A percentile compares a stretch with the other conserved stretches of the same genome.
Evolutionary conservation across 2,888 invertebrate species (phyloP).

Genomic region (Alloscopus bannaensis): DNA sequence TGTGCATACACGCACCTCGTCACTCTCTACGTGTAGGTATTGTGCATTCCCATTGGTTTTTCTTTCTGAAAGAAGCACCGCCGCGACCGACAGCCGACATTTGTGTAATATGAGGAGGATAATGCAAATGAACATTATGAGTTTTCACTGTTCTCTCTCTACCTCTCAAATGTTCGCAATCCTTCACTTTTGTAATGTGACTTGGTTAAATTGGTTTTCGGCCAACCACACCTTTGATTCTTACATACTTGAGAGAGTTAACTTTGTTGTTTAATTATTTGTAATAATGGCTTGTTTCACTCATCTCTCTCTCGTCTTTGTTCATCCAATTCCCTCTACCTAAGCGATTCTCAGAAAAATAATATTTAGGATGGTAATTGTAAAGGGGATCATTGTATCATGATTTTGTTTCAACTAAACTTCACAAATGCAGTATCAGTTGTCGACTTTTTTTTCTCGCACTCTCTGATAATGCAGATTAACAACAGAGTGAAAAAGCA

Average conservation of each 20-base stretch:
- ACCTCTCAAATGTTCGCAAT: not conserved
- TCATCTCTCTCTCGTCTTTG: conserved; percentile 12
- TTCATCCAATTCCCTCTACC: conserved; percentile 15
- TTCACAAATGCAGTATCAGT: no score
- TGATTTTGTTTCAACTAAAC: no score
- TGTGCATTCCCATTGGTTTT: no score
- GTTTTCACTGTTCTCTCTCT: conserved; percentile 30
- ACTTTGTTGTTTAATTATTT: conserved; percentile 53
- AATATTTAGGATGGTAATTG: not conserved
- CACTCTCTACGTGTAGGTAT: no score
- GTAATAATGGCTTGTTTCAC: conserved; percentile 44
- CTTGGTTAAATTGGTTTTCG: conserved; percentile 42
- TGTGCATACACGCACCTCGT: no score
- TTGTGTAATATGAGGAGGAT: conserved; percentile 14
- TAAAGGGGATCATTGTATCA: conserved; percentile 3
- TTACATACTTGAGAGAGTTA: conserved; percentile 15
- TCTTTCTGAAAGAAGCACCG: no score
- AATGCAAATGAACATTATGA: conserved; percentile 20
- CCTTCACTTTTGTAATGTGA: conserved; percentile 4
- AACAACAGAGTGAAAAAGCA: no score
- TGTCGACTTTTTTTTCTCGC: no score
- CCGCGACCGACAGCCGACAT: no score
- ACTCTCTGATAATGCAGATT: no score
- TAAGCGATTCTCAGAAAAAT: no score
- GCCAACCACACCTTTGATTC: conserved; percentile 58